Conservation (phyloP, 2,797 vertebrate genomes). For the Pogonophryne albipinna region DNA sequence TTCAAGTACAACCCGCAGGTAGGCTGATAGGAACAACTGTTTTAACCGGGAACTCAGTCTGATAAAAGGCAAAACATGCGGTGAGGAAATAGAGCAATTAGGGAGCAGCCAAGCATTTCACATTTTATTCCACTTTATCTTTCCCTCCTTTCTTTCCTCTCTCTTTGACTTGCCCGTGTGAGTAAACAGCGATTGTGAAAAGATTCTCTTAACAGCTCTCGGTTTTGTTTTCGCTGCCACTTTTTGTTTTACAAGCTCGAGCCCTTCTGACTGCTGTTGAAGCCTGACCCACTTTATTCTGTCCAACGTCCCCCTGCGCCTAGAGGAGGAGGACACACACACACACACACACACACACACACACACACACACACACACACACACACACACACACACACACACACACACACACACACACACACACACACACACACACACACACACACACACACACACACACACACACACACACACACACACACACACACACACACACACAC, state of each 20-base stretch:
- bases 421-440: too few relatives aligned
- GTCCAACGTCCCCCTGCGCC: constrained; percentile 66
- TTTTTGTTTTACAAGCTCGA: constrained; percentile 52
- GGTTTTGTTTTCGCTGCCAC: constrained; percentile 57
- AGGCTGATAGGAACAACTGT: constrained; percentile 64
- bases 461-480: too few relatives aligned
- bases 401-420: background rate
- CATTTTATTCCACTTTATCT: constrained; percentile 71
- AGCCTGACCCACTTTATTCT: constrained; percentile 76
- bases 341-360: too few relatives aligned
- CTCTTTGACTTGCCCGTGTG: constrained; percentile 34
- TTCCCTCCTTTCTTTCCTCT: constrained; percentile 50
- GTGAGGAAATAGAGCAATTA: constrained; percentile 82
- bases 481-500: too few relatives aligned
- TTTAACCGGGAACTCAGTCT: constrained; percentile 60
- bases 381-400: too few relatives aligned
- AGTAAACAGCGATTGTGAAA: constrained; percentile 59
- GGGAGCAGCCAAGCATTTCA: constrained; percentile 77
- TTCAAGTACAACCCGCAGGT: constrained; percentile 58
- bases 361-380: background rate
- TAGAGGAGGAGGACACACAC: constrained; percentile 1
- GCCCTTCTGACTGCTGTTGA: constrained; percentile 53
- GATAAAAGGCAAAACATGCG: constrained; percentile 75
- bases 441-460: background rate
- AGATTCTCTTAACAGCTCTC: constrained; percentile 58